Percentiles rank a stretch among this genome's conserved stretches.
phyloP scores from a whole-genome alignment of 2,888 invertebrate species.

The Blastobasis lacticolella region DNA sequence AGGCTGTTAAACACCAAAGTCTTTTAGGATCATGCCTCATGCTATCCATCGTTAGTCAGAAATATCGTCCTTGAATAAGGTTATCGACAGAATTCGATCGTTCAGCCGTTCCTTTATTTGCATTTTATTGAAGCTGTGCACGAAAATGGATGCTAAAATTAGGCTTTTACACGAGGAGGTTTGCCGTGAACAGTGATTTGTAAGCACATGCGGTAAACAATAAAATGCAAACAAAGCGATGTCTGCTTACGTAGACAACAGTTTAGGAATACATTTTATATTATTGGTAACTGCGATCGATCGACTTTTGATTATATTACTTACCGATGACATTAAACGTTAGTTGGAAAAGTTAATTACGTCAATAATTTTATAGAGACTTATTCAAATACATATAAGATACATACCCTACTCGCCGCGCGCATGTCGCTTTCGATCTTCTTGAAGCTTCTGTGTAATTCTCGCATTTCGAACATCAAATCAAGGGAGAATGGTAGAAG shows the following conservation, averaged over 20 bases:
- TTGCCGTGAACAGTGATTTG: conserved; percentile 53
- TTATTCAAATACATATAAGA: neutral
- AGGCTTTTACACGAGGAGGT: conserved; percentile 27
- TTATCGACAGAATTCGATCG: conserved; percentile 33
- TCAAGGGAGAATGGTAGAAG: conserved; percentile 88
- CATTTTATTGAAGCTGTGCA: conserved; percentile 73
- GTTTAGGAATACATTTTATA: conserved; percentile 23
- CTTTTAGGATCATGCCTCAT: conserved; percentile 67
- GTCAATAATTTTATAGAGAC: neutral
- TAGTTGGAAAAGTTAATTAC: neutral
- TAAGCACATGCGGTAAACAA: conserved; percentile 70
- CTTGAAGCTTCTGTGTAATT: conserved; percentile 83
- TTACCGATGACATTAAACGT: neutral
- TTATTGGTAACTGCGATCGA: neutral
- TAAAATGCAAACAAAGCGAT: conserved; percentile 74
- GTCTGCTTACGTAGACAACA: conserved; percentile 38
- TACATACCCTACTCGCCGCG: conserved; percentile 64
- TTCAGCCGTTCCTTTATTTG: conserved; percentile 56
- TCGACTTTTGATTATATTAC: neutral
- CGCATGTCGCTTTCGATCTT: conserved; percentile 76
- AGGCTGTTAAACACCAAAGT: conserved; percentile 70
- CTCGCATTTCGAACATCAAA: conserved; percentile 84
- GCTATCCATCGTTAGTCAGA: conserved; percentile 46
- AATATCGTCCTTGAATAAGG: conserved; percentile 34
- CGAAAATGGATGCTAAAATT: conserved; percentile 48